Evolutionary conservation across 2,113 vertebrate species (phyloP), one percentile per base, ranked within the genome.

Genomic region (Miniopterus natalensis): DNA sequence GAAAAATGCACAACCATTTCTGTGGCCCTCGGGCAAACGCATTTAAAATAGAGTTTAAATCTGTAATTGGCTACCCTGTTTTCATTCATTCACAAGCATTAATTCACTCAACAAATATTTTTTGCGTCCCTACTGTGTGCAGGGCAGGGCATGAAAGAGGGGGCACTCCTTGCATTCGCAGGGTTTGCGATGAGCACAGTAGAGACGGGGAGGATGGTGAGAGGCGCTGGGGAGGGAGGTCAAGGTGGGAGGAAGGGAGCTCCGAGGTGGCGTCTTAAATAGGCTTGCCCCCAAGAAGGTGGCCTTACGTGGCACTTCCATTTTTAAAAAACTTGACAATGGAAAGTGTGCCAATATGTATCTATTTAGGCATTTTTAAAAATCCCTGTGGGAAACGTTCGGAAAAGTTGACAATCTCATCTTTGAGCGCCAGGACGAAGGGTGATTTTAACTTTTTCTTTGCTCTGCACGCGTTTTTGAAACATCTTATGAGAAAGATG

Each of bases 131-230:
- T 94, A 25, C 70, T 27, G 7, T 21, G 36, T 47, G 11, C 17
- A 18, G 15, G 87, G 23, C 47, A 40, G 12, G 12, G 68, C 57
- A 20, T 23, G 9, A 51, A 70, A 57, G 1, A 36, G 63, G 5
- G 5, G 3, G 23, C 20, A 29, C 18, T 17, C 23, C 36, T 18
- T 15, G 7, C 10, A 2, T 36, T 57, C 40, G 31, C 55, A 40
- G 71, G 23, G 18, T 29, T 84, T 70, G 5, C 4, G 0, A 1
- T 6, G 12, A 61, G 70, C 6, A 29, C 20, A 3, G 0, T 3
- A 6, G 20, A n/a, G n/a, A 9, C 0, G 3, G 70, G 31, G 9
- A 5, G 0, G 55, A 0, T 4, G 12, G 23, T 11, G 31, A 1
- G 5, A 9, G 25, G 36, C 6, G 4, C 5, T 2, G 13, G 49